These are phyloP conservation scores for Zygothrica quintamaculata DNA, from an alignment of 2,888 invertebrate species.

Conservation along the genomic window DNA sequence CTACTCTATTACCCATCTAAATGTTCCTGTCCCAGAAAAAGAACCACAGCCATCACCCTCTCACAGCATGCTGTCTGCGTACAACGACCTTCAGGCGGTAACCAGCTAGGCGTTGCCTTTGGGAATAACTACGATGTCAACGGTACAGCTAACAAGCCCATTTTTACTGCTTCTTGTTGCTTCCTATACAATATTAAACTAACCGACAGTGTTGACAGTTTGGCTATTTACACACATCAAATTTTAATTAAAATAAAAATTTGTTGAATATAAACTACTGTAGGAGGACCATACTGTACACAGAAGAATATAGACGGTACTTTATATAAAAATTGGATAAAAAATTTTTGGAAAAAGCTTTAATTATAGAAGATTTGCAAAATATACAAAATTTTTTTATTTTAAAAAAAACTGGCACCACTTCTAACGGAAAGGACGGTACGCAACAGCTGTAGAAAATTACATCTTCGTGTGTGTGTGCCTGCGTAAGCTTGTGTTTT, in stretches of 20 bases:
- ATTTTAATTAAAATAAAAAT: too few species aligned
- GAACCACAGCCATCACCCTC: too few species aligned
- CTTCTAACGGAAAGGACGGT: constrained; percentile 46
- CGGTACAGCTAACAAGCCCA: constrained; percentile 26
- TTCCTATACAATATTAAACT: constrained; percentile 32
- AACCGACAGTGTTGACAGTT: constrained; percentile 34
- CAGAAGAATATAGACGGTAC: too few species aligned
- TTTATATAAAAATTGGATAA: too few species aligned
- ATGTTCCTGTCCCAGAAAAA: background rate
- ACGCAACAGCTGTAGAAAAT: constrained; percentile 12
- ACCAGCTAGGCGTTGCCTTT: constrained; percentile 15
- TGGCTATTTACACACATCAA: background rate
- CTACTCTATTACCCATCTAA: constrained; percentile 6
- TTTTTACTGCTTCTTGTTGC: constrained; percentile 30
- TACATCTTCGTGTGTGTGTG: constrained; percentile 21
- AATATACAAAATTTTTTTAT: background rate
- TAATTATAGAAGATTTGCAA: too few species aligned
- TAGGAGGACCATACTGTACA: too few species aligned
- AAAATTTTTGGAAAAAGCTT: too few species aligned
- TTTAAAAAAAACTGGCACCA: constrained; percentile 11
- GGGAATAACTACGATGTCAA: constrained; percentile 38
- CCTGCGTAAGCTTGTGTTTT: constrained; percentile 20
- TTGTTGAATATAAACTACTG: too few species aligned
- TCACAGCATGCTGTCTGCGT: constrained; percentile 23
- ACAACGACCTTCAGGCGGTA: constrained; percentile 63